phyloP scores from a whole-genome alignment of 2,113 vertebrate genomes.

The Chionis minor region DNA sequence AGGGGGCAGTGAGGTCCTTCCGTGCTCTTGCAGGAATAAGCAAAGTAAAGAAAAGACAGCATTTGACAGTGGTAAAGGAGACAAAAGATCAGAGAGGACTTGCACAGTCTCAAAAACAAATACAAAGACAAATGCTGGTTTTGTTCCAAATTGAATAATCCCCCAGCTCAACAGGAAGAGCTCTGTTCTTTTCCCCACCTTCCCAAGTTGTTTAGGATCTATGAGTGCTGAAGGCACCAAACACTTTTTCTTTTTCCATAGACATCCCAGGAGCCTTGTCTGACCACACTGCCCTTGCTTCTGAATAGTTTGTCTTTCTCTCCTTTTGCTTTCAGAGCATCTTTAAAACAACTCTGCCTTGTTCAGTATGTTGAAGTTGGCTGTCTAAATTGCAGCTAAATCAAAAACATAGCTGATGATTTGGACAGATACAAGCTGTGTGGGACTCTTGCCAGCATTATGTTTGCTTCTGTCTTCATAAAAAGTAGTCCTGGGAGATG shows the following conservation, averaged over 20 bases:
- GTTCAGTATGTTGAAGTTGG: background rate
- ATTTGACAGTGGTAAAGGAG: background rate
- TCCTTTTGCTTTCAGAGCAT: background rate
- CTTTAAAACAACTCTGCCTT: conserved; percentile 1
- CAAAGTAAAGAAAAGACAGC: background rate
- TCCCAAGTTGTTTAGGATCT: background rate
- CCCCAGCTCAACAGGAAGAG: background rate
- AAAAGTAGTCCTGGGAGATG: background rate
- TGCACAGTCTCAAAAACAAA: background rate
- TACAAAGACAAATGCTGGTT: background rate
- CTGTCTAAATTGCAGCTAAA: background rate
- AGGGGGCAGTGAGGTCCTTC: background rate
- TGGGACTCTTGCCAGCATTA: background rate
- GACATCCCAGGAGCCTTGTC: background rate
- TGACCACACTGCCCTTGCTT: background rate
- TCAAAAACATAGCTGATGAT: conserved; percentile 29
- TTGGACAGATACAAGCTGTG: background rate
- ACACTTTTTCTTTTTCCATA: background rate
- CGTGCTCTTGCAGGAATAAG: background rate
- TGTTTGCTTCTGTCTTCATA: conserved; percentile 23
- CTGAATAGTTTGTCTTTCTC: background rate
- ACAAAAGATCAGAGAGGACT: background rate
- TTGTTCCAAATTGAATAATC: background rate
- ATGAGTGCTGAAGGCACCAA: background rate
- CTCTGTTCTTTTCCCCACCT: background rate